Base-by-base conservation (phyloP, 30 jellyfish, hydroid and myxozoan species). In the Turritopsis rubra region DNA sequence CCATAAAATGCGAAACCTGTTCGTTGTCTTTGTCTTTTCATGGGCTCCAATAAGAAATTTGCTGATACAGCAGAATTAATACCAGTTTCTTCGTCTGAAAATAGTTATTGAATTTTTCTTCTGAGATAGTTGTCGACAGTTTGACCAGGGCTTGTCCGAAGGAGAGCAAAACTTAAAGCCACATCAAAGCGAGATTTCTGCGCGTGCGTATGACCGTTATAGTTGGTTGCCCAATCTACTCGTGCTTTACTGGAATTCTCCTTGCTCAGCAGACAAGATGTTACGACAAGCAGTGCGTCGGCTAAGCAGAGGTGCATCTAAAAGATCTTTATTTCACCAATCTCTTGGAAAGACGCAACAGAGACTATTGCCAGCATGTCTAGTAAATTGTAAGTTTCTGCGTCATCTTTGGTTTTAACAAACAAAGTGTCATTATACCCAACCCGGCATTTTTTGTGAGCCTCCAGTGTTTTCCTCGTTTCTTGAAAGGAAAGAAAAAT, bases 221-320 rank as follows among this genome's bases (percentile, higher is more conserved):
- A 68, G 31, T 68, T 68, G 77, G 77, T 68, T 23, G 77, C 28
- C 77, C 77, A n/a, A 41, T 41, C 60, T 41, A 41, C 60, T 41
- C 60, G 13, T 41, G 60, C 60, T 41, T 41, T 41, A 41, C 60
- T 41, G 83, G 16, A 7, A 74, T 84, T 54, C 85, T 30, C 79
- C 80, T 31, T 52, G 52, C 79, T 31, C 79, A 24, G 52, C 79
- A 30, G 80, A 1, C 79, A 52, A 91, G 89, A 92, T 92, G 98
- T 92, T 92, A 84, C 86, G 98, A 83, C 96, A 88, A 80, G 98
- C 96, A 24, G 85, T 92, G 81, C 83, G 98, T 73, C 74, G 96
- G 76, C 89, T 92, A 23, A 89, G 94, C 52, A 88, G 86, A 52
- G 94, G 91, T 73, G 95, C 93, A 81, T 86, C 88, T 52, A 83